Evolutionary conservation across 2,888 invertebrate species (phyloP), one percentile per base, ranked within the genome.

Genomic region (Calliopum simillimum): DNA sequence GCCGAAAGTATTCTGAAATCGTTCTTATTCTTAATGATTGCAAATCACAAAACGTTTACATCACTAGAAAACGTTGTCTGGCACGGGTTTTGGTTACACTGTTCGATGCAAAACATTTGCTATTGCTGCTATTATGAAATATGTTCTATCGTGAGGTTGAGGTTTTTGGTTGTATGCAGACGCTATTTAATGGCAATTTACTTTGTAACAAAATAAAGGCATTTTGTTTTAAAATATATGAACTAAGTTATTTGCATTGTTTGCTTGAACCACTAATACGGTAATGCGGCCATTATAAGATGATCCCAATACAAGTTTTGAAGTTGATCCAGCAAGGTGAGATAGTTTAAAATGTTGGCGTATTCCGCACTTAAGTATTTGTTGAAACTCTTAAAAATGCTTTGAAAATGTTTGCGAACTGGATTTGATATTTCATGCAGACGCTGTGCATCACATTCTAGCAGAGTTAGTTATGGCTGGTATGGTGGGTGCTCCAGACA

Each of bases 371-470:
- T 43, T 3, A 94, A 88, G 99, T 99, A 8, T 99, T 99, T 86
- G 99, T 99, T 1, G 99, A 99, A 87, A 99, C 99, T 0, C 87
- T 99, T 73, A 99, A 99, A 98, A 99, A 86, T 99, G 99, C 87
- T 99, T 99, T 86, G 99, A 99, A 88, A 99, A 99, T 87, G 99
- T 99, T 0, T 99, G 99, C 87, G 99, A 99, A 87, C 86, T 99
- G 78, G 99, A 99, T 86, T 90, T 99, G 77, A 99, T 99, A 82
- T 99, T 97, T 82, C 96, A 97, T 84, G 95, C 96, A 14, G 97
- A 97, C 84, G 87, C 93, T 88, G 94, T 95, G 6, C 95, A 95
- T 85, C 94, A 94, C 84, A 99, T 99, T 78, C 88, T 99, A 63
- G 96, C 98, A 79, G 99, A 99, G 86, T 88, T 99, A 69, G 99